These are phyloP conservation scores for Rhysida immarginata DNA, from an alignment of 1,140 invertebrate species.

Conservation along the genomic window DNA sequence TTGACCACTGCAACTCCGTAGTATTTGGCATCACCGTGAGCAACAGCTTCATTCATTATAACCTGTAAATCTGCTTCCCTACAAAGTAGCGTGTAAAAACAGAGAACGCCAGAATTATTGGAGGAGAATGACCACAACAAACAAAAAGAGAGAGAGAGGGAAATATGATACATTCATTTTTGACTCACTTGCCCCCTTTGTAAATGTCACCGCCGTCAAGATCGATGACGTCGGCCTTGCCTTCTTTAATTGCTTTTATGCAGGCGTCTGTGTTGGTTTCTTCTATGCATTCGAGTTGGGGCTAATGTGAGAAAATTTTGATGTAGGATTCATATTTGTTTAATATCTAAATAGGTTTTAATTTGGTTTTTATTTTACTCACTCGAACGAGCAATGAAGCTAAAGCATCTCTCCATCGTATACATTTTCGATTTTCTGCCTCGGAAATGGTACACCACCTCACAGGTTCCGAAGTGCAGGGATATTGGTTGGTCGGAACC, in stretches of 20 bases:
- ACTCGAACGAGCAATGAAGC: not conserved
- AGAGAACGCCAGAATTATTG: no score
- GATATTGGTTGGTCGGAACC: not conserved
- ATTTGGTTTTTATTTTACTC: no score
- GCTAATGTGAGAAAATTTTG: no score
- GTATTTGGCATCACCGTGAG: slow-evolving; percentile 28
- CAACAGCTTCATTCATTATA: slow-evolving; percentile 45
- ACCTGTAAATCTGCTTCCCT: no score
- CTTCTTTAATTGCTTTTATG: not conserved
- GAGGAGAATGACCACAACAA: no score
- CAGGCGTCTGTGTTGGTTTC: not conserved
- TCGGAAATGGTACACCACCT: slow-evolving; percentile 9
- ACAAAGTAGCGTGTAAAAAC: no score
- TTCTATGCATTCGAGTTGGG: not conserved
- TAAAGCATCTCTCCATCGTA: not conserved
- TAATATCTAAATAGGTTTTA: no score
- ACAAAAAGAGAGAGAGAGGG: no score
- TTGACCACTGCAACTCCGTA: slow-evolving; percentile 52
- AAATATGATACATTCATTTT: no score
- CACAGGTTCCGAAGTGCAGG: slow-evolving; percentile 13
- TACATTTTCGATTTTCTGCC: not conserved
- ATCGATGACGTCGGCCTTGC: not conserved
- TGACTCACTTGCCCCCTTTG: slow-evolving; percentile 36
- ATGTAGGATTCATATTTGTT: no score
- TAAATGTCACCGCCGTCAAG: slow-evolving; percentile 52